phyloP scores from a whole-genome alignment of 2,113 vertebrate genomes.

The Pelusios castaneus region DNA sequence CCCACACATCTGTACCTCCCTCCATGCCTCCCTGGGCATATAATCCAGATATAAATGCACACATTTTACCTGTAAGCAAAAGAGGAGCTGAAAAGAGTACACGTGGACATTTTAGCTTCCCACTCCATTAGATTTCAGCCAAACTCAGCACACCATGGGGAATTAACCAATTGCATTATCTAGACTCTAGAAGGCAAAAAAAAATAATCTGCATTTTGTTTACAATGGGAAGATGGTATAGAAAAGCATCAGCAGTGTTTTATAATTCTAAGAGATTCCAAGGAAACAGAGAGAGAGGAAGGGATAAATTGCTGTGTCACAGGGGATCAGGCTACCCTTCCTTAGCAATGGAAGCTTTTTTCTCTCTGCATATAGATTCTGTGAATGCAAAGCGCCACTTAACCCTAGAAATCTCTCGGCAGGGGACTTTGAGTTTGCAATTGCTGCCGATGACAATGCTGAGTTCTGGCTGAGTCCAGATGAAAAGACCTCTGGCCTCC shows the following conservation, averaged over 20 bases:
- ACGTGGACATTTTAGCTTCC: background rate
- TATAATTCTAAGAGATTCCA: background rate
- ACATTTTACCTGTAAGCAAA: background rate
- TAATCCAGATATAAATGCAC: background rate
- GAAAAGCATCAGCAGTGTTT: background rate
- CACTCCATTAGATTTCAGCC: background rate
- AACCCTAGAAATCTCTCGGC: constrained; percentile 32
- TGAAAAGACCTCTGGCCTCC: constrained; percentile 82
- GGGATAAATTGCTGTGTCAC: background rate
- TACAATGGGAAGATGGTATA: background rate
- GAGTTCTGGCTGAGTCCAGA: constrained; percentile 95
- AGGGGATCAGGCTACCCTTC: background rate
- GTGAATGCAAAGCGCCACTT: background rate
- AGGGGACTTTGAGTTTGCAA: constrained; percentile 92
- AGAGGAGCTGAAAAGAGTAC: background rate
- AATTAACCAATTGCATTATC: background rate
- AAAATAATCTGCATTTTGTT: background rate
- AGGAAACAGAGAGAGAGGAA: background rate
- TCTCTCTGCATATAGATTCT: background rate
- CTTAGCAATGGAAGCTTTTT: background rate
- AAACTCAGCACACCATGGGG: background rate
- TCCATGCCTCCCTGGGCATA: background rate
- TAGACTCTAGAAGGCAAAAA: background rate
- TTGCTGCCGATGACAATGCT: constrained; percentile 93
- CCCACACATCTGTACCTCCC: background rate